Percentiles rank a stretch among this genome's conserved stretches.
Evolutionary conservation across 2,113 vertebrate species (phyloP).

Genomic region (Erythrolamprus reginae): DNA sequence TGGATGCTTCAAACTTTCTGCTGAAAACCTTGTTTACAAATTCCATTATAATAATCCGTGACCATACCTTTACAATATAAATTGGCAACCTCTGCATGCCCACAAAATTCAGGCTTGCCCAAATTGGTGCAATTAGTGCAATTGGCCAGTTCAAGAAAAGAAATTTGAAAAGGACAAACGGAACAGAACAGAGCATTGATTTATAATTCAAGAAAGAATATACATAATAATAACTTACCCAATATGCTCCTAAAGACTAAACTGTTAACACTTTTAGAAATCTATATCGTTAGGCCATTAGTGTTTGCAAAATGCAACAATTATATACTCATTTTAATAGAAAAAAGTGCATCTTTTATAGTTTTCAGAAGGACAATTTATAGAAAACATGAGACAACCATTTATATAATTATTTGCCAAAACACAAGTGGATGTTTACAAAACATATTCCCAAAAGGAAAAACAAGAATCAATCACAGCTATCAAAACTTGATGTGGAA

Average conservation of each 20-base stretch:
- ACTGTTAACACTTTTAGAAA: background rate
- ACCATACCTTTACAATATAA: background rate
- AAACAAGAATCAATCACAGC: background rate
- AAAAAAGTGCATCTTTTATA: background rate
- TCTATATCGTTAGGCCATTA: background rate
- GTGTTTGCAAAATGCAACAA: background rate
- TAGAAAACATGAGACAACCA: background rate
- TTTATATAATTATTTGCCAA: background rate
- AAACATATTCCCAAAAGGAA: background rate
- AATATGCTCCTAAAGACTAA: rapidly evolving
- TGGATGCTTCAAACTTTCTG: background rate
- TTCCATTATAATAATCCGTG: background rate
- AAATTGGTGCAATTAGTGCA: background rate
- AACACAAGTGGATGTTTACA: background rate
- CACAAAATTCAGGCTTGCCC: background rate
- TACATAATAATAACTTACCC: background rate
- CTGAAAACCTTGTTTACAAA: background rate
- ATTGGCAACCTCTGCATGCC: background rate
- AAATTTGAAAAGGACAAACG: rapidly evolving
- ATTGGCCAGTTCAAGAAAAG: background rate
- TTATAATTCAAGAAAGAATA: background rate
- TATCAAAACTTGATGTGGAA: background rate
- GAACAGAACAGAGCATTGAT: rapidly evolving
- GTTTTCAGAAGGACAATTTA: background rate
- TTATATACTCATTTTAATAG: background rate